Evolutionary conservation across 2,888 invertebrate species (phyloP), one percentile per base, ranked within the genome.

Genomic region (Napeogenes inachia): DNA sequence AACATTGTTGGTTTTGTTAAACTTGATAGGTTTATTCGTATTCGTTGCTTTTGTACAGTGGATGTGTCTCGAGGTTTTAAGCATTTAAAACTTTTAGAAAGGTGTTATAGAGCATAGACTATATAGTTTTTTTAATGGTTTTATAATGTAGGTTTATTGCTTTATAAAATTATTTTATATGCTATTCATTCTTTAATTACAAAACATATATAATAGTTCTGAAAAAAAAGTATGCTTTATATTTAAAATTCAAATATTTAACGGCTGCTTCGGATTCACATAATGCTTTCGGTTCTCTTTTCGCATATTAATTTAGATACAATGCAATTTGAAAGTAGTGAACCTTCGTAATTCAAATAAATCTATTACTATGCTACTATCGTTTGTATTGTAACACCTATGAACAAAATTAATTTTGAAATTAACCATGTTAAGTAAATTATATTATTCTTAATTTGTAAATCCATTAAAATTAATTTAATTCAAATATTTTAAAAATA

Each of bases 11-110:
- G 8, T 42, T 38, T 38, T 38, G 10, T 10, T 56, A 57, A 61
- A 66, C 47, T 54, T n/a, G 47, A 54, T 58, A 47, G 54, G 57
- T 61, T 54, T 33, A n/a, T 42, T 30, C 21, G 30, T 47, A 13
- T 55, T 32, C 42, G 46, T 60, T 60, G 57, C 57, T 59, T 10
- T 12, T 21, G n/a, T n/a, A 30, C 6, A 38, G 54, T 38, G 55
- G 45, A 57, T 56, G 35, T 12, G 33, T 10, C 42, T 42, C 42
- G 42, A 3, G 42, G 38, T 38, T 38, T 6, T 6, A 38, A 6
- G 38, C 3, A 38, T 38, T 8, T 6, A 38, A 21, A 21, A 21
- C 21, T 21, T 21, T 21, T 21, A 21, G 21, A 21, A 21, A 21
- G 21, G 21, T 21, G 21, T 21, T 21, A 21, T 21, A 21, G 21